Evolutionary conservation across 1,140 invertebrate species (phyloP).

Genomic region (Drosophila teissieri): DNA sequence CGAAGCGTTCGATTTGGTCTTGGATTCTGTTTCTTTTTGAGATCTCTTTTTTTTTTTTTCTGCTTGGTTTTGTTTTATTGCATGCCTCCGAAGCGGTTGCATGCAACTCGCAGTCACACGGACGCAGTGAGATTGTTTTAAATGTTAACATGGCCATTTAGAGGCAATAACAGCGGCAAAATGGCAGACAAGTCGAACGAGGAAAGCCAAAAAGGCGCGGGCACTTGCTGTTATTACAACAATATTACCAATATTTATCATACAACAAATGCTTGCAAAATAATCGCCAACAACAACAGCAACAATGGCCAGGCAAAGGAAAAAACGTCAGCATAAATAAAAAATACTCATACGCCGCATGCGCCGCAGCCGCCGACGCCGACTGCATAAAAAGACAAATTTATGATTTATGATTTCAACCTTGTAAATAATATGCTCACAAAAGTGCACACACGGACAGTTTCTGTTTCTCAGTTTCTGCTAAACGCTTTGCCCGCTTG

Average conservation of each 20-base stretch:
- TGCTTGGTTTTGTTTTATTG: conserved; percentile 38
- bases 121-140: conserved; percentile 79
- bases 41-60: conserved; percentile 13
- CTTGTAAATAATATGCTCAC: conserved; percentile 83
- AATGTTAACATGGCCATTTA: conserved; percentile 83
- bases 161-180: conserved; percentile 83
- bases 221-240: conserved; percentile 82
- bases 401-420: conserved; percentile 84
- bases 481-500: conserved; percentile 52
- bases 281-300: conserved; percentile 27
- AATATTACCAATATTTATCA: conserved; percentile 83
- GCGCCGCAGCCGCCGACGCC: conserved; percentile 58
- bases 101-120: conserved; percentile 67
- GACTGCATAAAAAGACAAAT: conserved; percentile 81
- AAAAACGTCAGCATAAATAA: conserved; percentile 73
- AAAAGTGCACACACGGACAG: conserved; percentile 66
- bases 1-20: conserved; percentile 50
- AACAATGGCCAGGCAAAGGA: conserved; percentile 55
- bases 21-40: conserved; percentile 2
- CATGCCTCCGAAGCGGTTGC: conserved; percentile 55
- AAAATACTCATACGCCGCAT: conserved; percentile 71
- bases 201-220: conserved; percentile 76
- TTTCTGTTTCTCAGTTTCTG: conserved; percentile 31
- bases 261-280: conserved; percentile 65
- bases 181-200: conserved; percentile 67